Evolutionary conservation across 2,113 vertebrate genomes (phyloP).

Genomic region (Otolemur garnettii): DNA sequence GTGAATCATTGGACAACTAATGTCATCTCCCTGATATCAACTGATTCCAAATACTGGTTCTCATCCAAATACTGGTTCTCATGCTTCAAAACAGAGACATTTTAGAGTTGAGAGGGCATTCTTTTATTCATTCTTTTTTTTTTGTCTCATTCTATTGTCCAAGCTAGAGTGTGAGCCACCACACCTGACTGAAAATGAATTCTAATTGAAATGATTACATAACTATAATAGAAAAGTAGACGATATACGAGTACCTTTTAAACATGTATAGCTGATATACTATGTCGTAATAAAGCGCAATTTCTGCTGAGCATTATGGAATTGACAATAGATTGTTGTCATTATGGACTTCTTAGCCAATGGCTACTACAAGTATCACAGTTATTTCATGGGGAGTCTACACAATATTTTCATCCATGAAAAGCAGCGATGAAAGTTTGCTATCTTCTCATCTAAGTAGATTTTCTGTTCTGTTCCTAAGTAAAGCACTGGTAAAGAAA

Average conservation of each 20-base stretch:
- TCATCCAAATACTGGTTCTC: neutral
- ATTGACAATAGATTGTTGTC: neutral
- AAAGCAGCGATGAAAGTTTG: neutral
- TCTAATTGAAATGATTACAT: neutral
- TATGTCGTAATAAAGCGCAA: neutral
- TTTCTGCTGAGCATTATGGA: neutral
- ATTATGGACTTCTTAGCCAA: neutral
- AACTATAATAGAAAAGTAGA: neutral
- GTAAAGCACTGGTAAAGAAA: constrained; percentile 40
- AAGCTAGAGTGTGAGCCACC: too few species aligned
- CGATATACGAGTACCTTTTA: neutral
- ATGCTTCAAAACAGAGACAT: neutral
- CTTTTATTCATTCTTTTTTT: too few species aligned
- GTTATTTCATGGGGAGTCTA: neutral
- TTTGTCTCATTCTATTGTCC: too few species aligned
- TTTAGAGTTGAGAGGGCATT: neutral
- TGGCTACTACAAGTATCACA: neutral
- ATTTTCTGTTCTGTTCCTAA: constrained; percentile 42
- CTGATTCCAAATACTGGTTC: neutral
- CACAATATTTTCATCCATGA: constrained; percentile 21
- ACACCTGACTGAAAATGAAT: neutral
- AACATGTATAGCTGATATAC: neutral
- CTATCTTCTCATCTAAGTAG: neutral
- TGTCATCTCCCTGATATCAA: neutral
- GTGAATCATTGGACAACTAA: neutral